Evolutionary conservation across 1,140 invertebrate species (phyloP).

Genomic region (Arion vulgaris): DNA sequence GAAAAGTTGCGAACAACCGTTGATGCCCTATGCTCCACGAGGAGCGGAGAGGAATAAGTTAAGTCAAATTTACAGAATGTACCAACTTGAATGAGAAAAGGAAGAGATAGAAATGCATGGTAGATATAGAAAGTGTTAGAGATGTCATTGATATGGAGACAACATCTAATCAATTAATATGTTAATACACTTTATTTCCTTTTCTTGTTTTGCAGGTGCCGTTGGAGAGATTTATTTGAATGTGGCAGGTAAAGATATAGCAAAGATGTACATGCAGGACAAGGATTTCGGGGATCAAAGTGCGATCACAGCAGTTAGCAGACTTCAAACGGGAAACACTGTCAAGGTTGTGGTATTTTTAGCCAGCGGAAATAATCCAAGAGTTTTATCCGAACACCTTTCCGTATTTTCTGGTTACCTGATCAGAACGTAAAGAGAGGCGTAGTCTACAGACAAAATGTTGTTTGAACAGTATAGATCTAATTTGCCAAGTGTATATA

Average conservation of each 20-base stretch:
- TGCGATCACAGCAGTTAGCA: neutral
- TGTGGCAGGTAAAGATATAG: slow-evolving; percentile 5
- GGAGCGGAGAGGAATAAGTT: too few species aligned
- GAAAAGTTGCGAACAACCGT: too few species aligned
- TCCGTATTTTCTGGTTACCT: slow-evolving; percentile 25
- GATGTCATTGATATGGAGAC: too few species aligned
- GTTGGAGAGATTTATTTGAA: slow-evolving; percentile 16
- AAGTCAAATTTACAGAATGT: too few species aligned
- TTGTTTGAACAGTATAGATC: too few species aligned
- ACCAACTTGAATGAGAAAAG: too few species aligned
- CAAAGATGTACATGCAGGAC: slow-evolving; percentile 30
- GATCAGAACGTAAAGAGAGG: neutral
- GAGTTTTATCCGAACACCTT: slow-evolving; percentile 5
- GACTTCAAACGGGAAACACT: neutral
- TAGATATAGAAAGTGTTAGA: too few species aligned
- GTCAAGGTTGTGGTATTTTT: slow-evolving; percentile 17
- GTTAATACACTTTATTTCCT: too few species aligned
- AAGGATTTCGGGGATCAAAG: slow-evolving; percentile 32
- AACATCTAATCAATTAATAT: too few species aligned
- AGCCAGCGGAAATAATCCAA: slow-evolving; percentile 7
- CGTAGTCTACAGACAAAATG: too few species aligned
- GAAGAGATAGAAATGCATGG: too few species aligned
- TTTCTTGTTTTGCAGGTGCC: slow-evolving; percentile 10
- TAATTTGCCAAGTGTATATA: neutral
- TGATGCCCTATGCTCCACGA: too few species aligned